A percentile compares a stretch with the other conserved stretches of the same genome.
Evolutionary conservation across 2,113 vertebrate genomes (phyloP).

Genomic region (Lucifuga dentata): DNA sequence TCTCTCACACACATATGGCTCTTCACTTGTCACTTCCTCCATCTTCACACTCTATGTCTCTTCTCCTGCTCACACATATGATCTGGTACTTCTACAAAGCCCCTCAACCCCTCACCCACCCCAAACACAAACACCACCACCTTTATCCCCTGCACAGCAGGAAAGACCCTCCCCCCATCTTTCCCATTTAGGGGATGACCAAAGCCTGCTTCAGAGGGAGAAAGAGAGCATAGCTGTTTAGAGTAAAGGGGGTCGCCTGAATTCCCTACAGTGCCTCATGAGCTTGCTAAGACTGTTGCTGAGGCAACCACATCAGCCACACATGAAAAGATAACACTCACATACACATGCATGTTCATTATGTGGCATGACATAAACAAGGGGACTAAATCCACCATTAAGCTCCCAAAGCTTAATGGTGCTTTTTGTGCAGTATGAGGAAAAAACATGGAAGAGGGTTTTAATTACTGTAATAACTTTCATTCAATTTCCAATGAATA

Average conservation of each 20-base stretch:
- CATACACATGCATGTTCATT: conserved; percentile 18
- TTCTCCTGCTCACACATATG: conserved; percentile 19
- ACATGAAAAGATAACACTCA: conserved; percentile 1
- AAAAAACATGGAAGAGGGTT: conserved; percentile 37
- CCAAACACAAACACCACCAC: not conserved
- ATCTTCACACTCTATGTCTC: conserved; percentile 55
- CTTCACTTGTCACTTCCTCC: conserved; percentile 52
- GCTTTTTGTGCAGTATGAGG: conserved; percentile 31
- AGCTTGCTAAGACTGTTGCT: conserved; percentile 64
- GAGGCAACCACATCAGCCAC: conserved; percentile 66
- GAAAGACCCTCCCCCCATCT: conserved; percentile 15
- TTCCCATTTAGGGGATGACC: conserved; percentile 3
- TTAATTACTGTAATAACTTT: conserved; percentile 67
- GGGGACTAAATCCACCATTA: conserved; percentile 28
- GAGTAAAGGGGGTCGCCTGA: conserved; percentile 42
- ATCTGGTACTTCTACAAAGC: conserved; percentile 9
- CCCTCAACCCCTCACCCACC: not conserved
- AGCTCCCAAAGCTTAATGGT: conserved; percentile 21
- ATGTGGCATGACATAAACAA: conserved; percentile 14
- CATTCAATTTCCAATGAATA: conserved; percentile 36
- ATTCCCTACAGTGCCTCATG: conserved; percentile 34
- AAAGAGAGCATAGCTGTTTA: conserved; percentile 25
- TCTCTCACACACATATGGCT: conserved; percentile 37
- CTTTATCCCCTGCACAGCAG: conserved; percentile 29
- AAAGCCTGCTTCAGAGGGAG: conserved; percentile 37